Conservation (phyloP, 2,888 invertebrate genomes). For the Lagria hirta region DNA sequence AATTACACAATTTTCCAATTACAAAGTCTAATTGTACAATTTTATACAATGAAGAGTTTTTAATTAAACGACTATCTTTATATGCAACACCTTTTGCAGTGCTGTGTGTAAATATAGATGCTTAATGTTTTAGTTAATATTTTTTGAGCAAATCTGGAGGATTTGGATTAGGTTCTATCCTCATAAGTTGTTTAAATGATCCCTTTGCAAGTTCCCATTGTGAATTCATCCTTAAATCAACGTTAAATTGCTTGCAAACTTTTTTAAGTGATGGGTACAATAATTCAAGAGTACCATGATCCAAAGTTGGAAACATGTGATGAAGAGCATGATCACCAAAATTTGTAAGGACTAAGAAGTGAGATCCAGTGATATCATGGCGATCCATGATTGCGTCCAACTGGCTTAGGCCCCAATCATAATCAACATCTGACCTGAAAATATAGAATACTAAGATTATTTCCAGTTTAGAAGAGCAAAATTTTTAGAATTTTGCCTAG, state of each 20-base stretch:
- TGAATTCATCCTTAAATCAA: slow-evolving; percentile 55
- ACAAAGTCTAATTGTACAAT: no score
- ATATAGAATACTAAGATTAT: no score
- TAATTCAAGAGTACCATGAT: slow-evolving; percentile 71
- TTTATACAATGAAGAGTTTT: no score
- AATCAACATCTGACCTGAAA: slow-evolving; percentile 54
- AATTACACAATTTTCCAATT: no score
- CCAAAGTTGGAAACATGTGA: slow-evolving; percentile 80
- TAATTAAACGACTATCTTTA: background rate
- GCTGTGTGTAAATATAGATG: background rate
- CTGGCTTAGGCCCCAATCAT: slow-evolving; percentile 80
- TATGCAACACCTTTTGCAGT: slow-evolving; percentile 3
- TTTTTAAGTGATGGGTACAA: slow-evolving; percentile 65
- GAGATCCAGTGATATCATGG: slow-evolving; percentile 65
- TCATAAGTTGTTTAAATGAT: slow-evolving; percentile 64
- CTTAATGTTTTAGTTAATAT: no score
- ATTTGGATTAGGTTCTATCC: slow-evolving; percentile 52
- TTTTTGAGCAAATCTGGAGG: slow-evolving; percentile 39
- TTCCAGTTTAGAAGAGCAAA: no score
- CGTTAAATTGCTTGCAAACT: slow-evolving; percentile 65
- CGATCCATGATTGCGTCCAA: slow-evolving; percentile 75
- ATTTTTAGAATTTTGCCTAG: no score
- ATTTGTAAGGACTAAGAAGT: slow-evolving; percentile 68
- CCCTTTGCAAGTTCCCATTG: slow-evolving; percentile 67
- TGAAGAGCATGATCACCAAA: slow-evolving; percentile 82